phyloP scores from a whole-genome alignment of 2,113 vertebrate species.

The Mesocricetus auratus region DNA sequence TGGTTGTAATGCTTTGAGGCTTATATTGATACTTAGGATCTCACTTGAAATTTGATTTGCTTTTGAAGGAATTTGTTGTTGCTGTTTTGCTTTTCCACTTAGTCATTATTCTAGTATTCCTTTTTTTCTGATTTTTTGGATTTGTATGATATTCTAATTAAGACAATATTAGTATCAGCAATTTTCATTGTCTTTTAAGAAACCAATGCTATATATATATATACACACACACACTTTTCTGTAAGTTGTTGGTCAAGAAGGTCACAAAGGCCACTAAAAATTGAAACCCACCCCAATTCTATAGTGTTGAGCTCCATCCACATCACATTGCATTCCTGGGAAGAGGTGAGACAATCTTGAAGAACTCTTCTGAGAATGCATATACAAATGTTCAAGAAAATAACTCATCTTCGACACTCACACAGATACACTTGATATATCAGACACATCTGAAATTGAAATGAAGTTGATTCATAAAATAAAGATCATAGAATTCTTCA shows the following conservation, averaged over 20 bases:
- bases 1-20: neutral
- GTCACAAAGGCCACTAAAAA: too few species aligned
- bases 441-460: neutral
- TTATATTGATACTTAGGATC: neutral
- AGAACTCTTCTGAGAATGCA: too few species aligned
- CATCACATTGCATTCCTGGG: too few species aligned
- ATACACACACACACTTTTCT: too few species aligned
- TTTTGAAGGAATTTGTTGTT: neutral
- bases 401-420: neutral
- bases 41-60: neutral
- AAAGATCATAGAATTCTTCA: neutral
- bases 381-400: too few species aligned
- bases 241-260: too few species aligned
- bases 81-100: neutral
- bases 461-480: neutral
- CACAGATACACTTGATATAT: neutral
- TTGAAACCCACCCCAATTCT: too few species aligned
- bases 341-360: too few species aligned
- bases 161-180: neutral
- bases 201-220: too few species aligned
- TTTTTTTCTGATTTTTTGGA: neutral
- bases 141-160: neutral
- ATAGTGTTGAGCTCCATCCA: too few species aligned
- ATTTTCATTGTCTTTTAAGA: too few species aligned
- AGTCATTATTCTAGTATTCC: neutral